phyloP scores from a whole-genome alignment of 2,113 vertebrate species.

The Tachycineta bicolor region DNA sequence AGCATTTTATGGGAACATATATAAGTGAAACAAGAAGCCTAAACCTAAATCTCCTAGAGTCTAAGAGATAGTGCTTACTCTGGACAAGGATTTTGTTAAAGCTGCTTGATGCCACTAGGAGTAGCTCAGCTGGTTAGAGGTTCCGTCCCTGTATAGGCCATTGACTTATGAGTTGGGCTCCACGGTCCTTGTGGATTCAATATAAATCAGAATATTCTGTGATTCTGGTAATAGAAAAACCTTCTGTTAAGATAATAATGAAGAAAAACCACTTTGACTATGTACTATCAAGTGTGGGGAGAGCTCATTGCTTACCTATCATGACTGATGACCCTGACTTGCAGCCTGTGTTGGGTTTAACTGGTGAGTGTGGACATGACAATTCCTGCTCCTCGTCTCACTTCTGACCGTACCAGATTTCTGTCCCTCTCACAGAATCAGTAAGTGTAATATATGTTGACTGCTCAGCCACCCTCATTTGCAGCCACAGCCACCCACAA shows the following conservation, averaged over 20 bases:
- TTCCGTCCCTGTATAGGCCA: background rate
- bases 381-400: background rate
- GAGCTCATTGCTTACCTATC: background rate
- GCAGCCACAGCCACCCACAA: background rate
- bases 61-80: background rate
- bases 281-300: background rate
- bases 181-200: background rate
- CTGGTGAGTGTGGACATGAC: background rate
- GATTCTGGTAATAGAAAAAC: background rate
- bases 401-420: background rate
- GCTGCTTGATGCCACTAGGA: background rate
- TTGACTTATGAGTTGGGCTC: background rate
- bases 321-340: background rate
- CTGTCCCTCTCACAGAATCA: background rate
- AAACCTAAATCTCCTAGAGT: background rate
- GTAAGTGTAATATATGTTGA: background rate
- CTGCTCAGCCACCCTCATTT: background rate
- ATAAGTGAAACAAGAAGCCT: background rate
- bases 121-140: background rate
- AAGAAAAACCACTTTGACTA: background rate
- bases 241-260: background rate
- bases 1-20: background rate
- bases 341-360: background rate
- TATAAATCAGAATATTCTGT: background rate
- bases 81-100: background rate